These are phyloP conservation scores for Cynodonichthys magdalenae DNA, from an alignment of 2,797 vertebrate species.

Conservation along the genomic window DNA sequence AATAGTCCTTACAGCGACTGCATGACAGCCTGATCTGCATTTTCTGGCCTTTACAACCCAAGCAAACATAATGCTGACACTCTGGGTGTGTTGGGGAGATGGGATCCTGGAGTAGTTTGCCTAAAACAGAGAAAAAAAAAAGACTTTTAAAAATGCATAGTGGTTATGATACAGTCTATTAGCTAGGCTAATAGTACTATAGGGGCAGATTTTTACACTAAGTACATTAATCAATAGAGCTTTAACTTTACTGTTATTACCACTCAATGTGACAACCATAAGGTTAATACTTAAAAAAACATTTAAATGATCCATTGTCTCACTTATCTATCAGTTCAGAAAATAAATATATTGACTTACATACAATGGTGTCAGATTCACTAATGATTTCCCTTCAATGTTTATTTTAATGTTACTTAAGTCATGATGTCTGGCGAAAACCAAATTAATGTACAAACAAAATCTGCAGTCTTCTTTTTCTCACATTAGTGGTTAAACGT, in stretches of 20 bases:
- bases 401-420: too few relatives aligned
- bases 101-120: conserved; percentile 95
- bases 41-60: conserved; percentile 94
- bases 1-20: conserved; percentile 95
- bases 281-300: neutral
- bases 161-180: neutral
- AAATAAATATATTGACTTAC: neutral
- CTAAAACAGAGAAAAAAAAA: conserved; percentile 67
- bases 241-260: neutral
- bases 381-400: too few relatives aligned
- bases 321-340: neutral
- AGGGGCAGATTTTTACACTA: neutral
- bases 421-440: too few relatives aligned
- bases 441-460: too few relatives aligned
- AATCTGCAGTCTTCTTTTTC: too few relatives aligned
- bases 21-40: conserved; percentile 93
- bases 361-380: too few relatives aligned
- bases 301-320: neutral
- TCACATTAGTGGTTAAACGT: too few relatives aligned
- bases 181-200: neutral
- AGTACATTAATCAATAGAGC: neutral
- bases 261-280: neutral
- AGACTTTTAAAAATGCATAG: neutral
- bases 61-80: conserved; percentile 96
- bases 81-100: conserved; percentile 91